These are phyloP conservation scores for Cremastinae sp. DNA, from an alignment of 2,888 invertebrate species.

Conservation along the genomic window DNA sequence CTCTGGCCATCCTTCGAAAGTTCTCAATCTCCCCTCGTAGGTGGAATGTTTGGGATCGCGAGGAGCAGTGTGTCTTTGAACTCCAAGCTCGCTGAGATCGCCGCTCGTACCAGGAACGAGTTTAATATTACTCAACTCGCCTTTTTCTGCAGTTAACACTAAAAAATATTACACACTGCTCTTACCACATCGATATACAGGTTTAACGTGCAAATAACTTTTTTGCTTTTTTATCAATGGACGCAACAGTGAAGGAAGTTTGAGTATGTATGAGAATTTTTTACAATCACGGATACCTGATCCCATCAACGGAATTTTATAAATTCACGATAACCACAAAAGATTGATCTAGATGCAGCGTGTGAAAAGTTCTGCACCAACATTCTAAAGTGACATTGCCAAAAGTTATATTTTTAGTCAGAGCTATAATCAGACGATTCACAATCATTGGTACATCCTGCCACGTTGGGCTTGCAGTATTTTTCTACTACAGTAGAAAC, in stretches of 20 bases:
- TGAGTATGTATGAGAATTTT: not conserved
- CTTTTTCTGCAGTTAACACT: constrained; percentile 67
- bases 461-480: constrained; percentile 11
- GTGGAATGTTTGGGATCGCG: constrained; percentile 86
- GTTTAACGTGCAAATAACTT: not conserved
- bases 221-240: not conserved
- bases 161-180: constrained; percentile 35
- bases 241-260: not conserved
- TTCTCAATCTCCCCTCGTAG: constrained; percentile 85
- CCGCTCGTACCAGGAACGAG: constrained; percentile 71
- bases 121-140: constrained; percentile 79
- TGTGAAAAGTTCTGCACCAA: constrained; percentile 56
- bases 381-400: constrained; percentile 68
- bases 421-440: constrained; percentile 55
- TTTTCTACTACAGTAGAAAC: constrained; percentile 33
- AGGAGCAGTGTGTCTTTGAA: constrained; percentile 83
- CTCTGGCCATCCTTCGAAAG: constrained; percentile 90
- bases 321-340: constrained; percentile 57
- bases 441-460: constrained; percentile 51
- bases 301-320: constrained; percentile 65
- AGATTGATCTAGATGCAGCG: constrained; percentile 60
- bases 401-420: constrained; percentile 72
- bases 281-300: constrained; percentile 65
- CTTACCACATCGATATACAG: constrained; percentile 7
- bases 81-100: constrained; percentile 83